Base-by-base conservation (phyloP, 2,113 vertebrate genomes). In the Lampris incognitus region DNA sequence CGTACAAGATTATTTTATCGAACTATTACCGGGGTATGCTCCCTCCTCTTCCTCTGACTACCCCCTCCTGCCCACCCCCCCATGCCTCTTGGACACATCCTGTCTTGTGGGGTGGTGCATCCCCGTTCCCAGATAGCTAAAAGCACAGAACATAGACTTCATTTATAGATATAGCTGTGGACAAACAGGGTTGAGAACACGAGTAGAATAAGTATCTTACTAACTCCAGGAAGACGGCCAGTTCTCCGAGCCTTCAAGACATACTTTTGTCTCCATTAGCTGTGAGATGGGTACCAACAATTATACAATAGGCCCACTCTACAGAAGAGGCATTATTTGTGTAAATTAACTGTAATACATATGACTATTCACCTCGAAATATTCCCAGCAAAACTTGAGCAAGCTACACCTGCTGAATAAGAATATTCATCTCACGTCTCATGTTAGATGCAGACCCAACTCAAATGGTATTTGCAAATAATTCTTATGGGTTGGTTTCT, bases 1-100 rank as follows among this genome's bases (percentile, higher is more conserved):
- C 51, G 66, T 41, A 6, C 44, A 42, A 79, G 72, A 82, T 86
- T 84, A 85, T 91, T 90, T 90, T 88, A 92, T 89, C 83, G 85
- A 76, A 82, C 85, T 85, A 85, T 90, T 92, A 84, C 87, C 89
- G 80, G 71, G 44, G 49, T 50, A 55, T 67, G 74, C 74, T 38
- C 66, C 54, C 61, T 51, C 49, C 42, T 37, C 36, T 54, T 24
- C 48, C 41, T 44, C 71, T 61, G 69, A 44, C 37, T 78, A 72
- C 68, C 61, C 73, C 39, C 55, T n/a, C 38, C 74, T 13, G 44
- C 76, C 62, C 42, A 48, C 68, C 68, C 54, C 74, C 72, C 52
- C 66, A 86, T 9, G 67, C 85, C 72, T 79, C 79, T 82, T 81
- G 79, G 68, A 71, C 50, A 79, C 76, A 78, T 36, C 61, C 77